Conservation (phyloP, 2,888 invertebrate species). For the Melieria picta region DNA sequence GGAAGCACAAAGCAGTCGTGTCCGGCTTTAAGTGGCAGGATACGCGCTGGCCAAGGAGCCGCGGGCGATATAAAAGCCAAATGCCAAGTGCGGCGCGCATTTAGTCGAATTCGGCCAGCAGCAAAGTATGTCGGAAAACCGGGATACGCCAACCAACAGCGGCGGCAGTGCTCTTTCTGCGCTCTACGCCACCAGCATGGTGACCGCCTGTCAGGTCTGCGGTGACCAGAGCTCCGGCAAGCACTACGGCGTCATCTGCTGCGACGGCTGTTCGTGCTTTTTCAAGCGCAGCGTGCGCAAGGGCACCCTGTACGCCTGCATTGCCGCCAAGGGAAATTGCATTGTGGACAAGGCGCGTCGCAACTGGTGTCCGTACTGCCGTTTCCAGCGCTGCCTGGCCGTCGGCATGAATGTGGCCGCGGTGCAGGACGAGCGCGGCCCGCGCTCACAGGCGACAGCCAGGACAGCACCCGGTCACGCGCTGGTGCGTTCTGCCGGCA, state of each 20-base stretch:
- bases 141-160: too few species aligned
- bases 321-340: constrained; percentile 79
- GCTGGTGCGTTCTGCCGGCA: constrained; percentile 6
- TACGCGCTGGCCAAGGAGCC: not conserved
- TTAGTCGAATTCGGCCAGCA: not conserved
- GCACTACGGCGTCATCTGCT: constrained; percentile 85
- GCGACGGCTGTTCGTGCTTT: constrained; percentile 91
- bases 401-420: constrained; percentile 84
- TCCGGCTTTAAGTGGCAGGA: constrained; percentile 32
- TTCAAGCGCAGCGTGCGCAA: constrained; percentile 85
- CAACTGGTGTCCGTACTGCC: constrained; percentile 89
- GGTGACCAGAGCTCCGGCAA: constrained; percentile 86
- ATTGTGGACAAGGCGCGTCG: constrained; percentile 82
- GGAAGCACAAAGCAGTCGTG: not conserved
- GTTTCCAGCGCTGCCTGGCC: constrained; percentile 79
- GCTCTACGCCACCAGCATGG: too few species aligned
- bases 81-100: constrained; percentile 18
- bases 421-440: constrained; percentile 86
- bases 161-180: too few species aligned
- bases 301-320: constrained; percentile 79
- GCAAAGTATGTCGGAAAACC: too few species aligned
- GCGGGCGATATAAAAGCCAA: constrained; percentile 33
- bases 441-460: constrained; percentile 65
- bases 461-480: not conserved
- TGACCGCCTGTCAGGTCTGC: constrained; percentile 75